Evolutionary conservation across 2,113 vertebrate species (phyloP).

Genomic region (Malaclemys terrapin): DNA sequence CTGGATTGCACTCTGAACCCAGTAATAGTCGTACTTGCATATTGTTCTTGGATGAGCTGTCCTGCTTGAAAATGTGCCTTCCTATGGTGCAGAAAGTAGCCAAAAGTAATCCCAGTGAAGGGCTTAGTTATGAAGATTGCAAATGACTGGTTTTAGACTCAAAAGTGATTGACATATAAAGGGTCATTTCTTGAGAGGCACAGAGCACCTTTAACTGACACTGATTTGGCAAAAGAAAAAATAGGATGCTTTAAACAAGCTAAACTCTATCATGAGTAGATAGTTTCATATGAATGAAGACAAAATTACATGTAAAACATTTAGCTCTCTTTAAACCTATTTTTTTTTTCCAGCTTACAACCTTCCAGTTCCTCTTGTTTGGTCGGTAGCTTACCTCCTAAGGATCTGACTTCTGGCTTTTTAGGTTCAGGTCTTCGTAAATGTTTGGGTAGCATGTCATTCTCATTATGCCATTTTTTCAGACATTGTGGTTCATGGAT

Average conservation of each 20-base stretch:
- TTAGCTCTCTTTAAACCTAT: neutral
- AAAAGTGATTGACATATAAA: neutral
- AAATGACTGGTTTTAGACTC: neutral
- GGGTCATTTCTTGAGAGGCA: neutral
- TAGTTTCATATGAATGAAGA: neutral
- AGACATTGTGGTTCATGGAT: conserved; percentile 85
- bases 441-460: conserved; percentile 77
- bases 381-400: conserved; percentile 74
- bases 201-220: neutral
- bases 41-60: neutral
- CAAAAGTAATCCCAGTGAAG: neutral
- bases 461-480: conserved; percentile 83
- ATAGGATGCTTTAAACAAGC: neutral
- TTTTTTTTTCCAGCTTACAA: neutral
- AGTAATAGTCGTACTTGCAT: neutral
- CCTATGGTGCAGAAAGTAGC: neutral
- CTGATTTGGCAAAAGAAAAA: neutral
- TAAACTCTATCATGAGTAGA: neutral
- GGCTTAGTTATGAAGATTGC: neutral
- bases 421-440: conserved; percentile 78
- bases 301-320: neutral
- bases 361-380: neutral
- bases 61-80: neutral
- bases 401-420: conserved; percentile 73
- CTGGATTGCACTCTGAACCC: neutral